Conservation (phyloP, 2,888 invertebrate genomes). For the Villa cingulata region DNA sequence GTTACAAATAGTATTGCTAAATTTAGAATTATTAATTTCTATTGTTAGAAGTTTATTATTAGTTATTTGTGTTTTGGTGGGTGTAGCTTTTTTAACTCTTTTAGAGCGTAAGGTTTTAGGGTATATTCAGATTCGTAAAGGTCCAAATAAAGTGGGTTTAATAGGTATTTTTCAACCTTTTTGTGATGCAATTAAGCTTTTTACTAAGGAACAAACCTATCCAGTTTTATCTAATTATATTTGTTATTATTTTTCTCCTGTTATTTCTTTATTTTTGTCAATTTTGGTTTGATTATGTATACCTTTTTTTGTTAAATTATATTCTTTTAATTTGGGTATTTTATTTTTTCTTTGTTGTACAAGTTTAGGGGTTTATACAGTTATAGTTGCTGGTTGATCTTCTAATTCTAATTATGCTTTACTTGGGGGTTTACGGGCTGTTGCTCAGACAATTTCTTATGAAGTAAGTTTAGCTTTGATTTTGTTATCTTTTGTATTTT, state of each 20-base stretch:
- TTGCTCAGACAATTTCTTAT: no score
- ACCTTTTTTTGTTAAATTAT: slow-evolving; percentile 42
- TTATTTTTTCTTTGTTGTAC: slow-evolving; percentile 53
- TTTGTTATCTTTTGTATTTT: no score
- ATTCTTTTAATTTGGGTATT: slow-evolving; percentile 45
- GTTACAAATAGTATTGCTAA: slow-evolving; percentile 44
- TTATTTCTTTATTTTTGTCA: slow-evolving; percentile 45
- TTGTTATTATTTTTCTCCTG: slow-evolving; percentile 46
- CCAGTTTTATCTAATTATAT: slow-evolving; percentile 46
- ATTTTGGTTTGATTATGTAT: slow-evolving; percentile 45
- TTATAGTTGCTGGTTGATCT: slow-evolving; percentile 54
- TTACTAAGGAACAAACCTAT: slow-evolving; percentile 49
- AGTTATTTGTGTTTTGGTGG: slow-evolving; percentile 46
- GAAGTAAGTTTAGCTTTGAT: no score
- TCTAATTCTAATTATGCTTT: slow-evolving; percentile 61
- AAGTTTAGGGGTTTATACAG: slow-evolving; percentile 47
- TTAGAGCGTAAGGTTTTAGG: slow-evolving; percentile 57
- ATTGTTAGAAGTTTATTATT: slow-evolving; percentile 39
- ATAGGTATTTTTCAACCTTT: slow-evolving; percentile 53
- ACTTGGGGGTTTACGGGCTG: no score
- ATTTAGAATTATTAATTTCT: slow-evolving; percentile 36
- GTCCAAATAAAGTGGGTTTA: slow-evolving; percentile 55
- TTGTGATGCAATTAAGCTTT: slow-evolving; percentile 58
- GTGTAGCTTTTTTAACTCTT: slow-evolving; percentile 57
- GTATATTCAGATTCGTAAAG: slow-evolving; percentile 60